Evolutionary conservation across 64 coral and sea anemone species (phyloP).

Genomic region (Montipora foliosa): DNA sequence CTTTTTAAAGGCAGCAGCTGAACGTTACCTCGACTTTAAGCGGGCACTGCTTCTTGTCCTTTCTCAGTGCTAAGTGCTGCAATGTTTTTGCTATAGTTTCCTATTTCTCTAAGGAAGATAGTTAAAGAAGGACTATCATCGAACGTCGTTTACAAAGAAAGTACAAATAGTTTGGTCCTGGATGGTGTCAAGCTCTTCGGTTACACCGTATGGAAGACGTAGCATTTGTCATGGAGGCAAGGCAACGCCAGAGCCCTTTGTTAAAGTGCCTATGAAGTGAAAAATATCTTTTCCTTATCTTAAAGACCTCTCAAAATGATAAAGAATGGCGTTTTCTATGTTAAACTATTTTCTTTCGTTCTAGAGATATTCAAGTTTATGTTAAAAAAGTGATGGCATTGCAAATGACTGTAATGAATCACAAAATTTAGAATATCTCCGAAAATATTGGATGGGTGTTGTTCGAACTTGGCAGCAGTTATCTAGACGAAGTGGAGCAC

Average conservation of each 20-base stretch:
- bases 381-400: too few species aligned
- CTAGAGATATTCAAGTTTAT: too few species aligned
- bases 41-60: not conserved
- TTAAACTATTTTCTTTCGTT: too few species aligned
- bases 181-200: not conserved
- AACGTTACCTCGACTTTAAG: not conserved
- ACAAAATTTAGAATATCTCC: too few species aligned
- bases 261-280: not conserved
- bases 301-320: too few species aligned
- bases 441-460: too few species aligned
- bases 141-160: not conserved
- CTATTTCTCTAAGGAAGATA: conserved; percentile 3
- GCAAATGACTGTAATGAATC: too few species aligned
- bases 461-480: too few species aligned
- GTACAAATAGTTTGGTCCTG: not conserved
- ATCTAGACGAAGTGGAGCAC: too few species aligned
- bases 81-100: not conserved
- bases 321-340: too few species aligned
- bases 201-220: not conserved
- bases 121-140: not conserved
- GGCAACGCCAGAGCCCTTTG: not conserved
- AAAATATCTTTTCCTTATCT: too few species aligned
- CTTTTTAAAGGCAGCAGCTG: conserved; percentile 17
- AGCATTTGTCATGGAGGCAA: not conserved
- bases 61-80: not conserved